These are phyloP conservation scores for Hypolimnas misippus DNA, from an alignment of 2,888 invertebrate species.

Conservation along the genomic window DNA sequence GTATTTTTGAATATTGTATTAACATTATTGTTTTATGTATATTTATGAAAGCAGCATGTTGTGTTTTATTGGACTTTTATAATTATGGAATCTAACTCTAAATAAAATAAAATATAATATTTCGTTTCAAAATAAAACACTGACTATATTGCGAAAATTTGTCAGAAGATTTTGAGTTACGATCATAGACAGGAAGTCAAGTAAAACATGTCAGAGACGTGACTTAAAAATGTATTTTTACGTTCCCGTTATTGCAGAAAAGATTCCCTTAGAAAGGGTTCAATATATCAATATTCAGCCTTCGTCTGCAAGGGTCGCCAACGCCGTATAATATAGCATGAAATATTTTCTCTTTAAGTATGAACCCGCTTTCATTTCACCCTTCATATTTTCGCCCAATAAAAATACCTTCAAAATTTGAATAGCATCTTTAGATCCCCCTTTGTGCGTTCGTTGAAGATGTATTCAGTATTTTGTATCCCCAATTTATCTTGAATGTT, in stretches of 20 bases:
- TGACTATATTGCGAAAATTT: no score
- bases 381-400: conserved; percentile 26
- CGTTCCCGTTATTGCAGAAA: neutral
- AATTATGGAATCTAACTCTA: no score
- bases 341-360: conserved; percentile 15
- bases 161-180: no score
- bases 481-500: conserved; percentile 13
- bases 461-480: conserved; percentile 17
- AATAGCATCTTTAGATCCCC: conserved; percentile 17
- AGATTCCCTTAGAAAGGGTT: neutral
- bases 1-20: no score
- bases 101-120: no score
- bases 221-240: no score
- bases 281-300: neutral
- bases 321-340: neutral
- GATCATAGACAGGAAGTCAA: no score
- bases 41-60: no score
- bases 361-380: conserved; percentile 12
- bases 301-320: neutral
- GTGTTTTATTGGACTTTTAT: no score
- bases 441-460: conserved; percentile 24
- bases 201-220: no score
- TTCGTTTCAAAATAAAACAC: no score
- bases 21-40: no score
- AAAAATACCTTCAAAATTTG: conserved; percentile 33